Conservation (phyloP, 2,797 vertebrate genomes). For the Enteromius thamalakanensis region DNA sequence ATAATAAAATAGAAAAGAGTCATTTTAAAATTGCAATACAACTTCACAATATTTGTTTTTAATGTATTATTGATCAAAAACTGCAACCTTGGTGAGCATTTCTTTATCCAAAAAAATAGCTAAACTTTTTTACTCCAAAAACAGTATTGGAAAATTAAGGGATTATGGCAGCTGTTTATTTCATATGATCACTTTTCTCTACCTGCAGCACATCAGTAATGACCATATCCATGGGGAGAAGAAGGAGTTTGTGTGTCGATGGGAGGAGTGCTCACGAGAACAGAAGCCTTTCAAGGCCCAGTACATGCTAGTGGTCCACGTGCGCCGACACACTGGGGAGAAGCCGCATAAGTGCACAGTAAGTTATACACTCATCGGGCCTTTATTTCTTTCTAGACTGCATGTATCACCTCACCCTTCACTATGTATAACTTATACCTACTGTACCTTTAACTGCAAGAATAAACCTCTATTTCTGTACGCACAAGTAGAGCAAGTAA, state of each 20-base stretch:
- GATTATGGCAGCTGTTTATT: neutral
- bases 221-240: constrained; percentile 99
- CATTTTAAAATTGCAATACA: neutral
- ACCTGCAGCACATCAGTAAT: constrained; percentile 93
- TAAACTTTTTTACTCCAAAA: neutral
- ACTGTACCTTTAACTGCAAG: constrained; percentile 6
- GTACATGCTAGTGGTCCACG: constrained; percentile 99
- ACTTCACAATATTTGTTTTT: neutral
- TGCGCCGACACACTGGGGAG: constrained; percentile 96
- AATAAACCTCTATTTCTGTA: constrained; percentile 9
- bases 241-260: constrained; percentile 98
- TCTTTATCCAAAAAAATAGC: neutral
- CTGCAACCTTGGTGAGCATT: neutral
- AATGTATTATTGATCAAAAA: neutral
- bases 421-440: neutral
- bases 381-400: constrained; percentile 12
- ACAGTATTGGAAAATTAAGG: neutral
- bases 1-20: neutral
- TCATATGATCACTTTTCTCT: constrained; percentile 20
- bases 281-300: constrained; percentile 99
- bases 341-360: constrained; percentile 99
- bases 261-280: constrained; percentile 94
- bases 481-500: neutral
- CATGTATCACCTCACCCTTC: neutral
- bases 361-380: constrained; percentile 61